Conservation (phyloP, 1,140 invertebrate genomes). For the Zelostemma sp. region DNA sequence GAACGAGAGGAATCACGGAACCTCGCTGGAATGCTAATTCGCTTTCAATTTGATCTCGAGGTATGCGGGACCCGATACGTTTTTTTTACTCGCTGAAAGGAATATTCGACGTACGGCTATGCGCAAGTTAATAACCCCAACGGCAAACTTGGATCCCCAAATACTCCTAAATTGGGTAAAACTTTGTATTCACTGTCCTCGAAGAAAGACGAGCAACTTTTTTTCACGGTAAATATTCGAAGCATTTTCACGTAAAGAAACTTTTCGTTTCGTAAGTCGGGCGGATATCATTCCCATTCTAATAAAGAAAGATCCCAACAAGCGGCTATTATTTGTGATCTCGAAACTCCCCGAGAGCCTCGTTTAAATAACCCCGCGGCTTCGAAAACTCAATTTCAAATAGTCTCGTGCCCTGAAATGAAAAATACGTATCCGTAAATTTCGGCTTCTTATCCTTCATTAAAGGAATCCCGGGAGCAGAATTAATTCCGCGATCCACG, state of each 20-base stretch:
- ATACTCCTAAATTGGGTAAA: neutral
- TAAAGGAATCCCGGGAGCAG: neutral
- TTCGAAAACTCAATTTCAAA: slow-evolving; percentile 31
- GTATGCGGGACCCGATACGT: no score
- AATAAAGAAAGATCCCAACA: slow-evolving; percentile 35
- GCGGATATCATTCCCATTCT: slow-evolving; percentile 16
- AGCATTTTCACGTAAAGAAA: no score
- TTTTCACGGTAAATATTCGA: no score
- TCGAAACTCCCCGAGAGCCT: slow-evolving; percentile 30
- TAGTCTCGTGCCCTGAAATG: slow-evolving; percentile 21
- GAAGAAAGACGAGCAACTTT: neutral
- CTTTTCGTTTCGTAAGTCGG: slow-evolving; percentile 20
- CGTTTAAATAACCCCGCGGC: slow-evolving; percentile 35
- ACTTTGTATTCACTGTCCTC: neutral
- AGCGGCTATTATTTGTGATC: slow-evolving; percentile 29
- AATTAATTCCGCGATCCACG: neutral
- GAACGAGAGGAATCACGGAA: slow-evolving; percentile 32
- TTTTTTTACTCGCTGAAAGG: no score
- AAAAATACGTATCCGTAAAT: slow-evolving; percentile 30
- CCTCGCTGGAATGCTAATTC: slow-evolving; percentile 58
- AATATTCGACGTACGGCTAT: no score
- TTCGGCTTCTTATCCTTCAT: slow-evolving; percentile 5
- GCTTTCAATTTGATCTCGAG: slow-evolving; percentile 28
- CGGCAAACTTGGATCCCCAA: no score
- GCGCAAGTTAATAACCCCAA: neutral